phyloP scores from a whole-genome alignment of 2,888 invertebrate species.

The Dinocampus coccinellae region DNA sequence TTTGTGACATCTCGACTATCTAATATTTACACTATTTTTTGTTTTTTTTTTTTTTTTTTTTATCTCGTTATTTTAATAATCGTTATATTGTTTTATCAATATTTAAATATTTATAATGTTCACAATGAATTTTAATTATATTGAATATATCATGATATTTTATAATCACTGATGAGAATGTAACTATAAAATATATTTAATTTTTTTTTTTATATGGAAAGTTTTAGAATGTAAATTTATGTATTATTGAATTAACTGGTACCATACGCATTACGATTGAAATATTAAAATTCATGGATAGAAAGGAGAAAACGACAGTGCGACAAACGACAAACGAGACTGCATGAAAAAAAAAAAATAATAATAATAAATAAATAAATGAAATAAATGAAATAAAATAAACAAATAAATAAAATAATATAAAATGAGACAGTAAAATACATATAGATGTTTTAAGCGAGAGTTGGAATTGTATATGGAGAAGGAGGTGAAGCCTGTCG shows the following conservation, averaged over 20 bases:
- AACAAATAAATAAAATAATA: too few species aligned
- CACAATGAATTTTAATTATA: not conserved
- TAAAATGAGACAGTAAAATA: not conserved
- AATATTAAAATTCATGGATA: constrained; percentile 45
- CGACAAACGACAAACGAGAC: constrained; percentile 3
- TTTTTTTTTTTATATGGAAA: not conserved
- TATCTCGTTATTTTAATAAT: not conserved
- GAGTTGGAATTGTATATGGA: constrained; percentile 24
- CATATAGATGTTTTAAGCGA: not conserved
- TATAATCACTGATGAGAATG: not conserved
- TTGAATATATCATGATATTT: not conserved
- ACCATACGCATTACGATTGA: not conserved
- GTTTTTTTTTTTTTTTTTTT: not conserved
- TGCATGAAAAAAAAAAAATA: constrained; percentile 18
- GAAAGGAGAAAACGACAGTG: constrained; percentile 40
- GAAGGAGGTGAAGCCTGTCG: constrained; percentile 43
- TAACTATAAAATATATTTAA: not conserved
- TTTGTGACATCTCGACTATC: not conserved
- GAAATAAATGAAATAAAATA: too few species aligned
- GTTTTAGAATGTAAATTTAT: not conserved
- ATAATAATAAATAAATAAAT: too few species aligned
- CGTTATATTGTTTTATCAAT: not conserved
- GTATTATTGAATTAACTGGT: not conserved
- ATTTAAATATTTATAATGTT: not conserved
- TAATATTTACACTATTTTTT: constrained; percentile 7